Percentiles rank a stretch among this genome's conserved stretches.
phyloP scores from a whole-genome alignment of 2,797 vertebrate genomes.

The Acanthopagrus latus region DNA sequence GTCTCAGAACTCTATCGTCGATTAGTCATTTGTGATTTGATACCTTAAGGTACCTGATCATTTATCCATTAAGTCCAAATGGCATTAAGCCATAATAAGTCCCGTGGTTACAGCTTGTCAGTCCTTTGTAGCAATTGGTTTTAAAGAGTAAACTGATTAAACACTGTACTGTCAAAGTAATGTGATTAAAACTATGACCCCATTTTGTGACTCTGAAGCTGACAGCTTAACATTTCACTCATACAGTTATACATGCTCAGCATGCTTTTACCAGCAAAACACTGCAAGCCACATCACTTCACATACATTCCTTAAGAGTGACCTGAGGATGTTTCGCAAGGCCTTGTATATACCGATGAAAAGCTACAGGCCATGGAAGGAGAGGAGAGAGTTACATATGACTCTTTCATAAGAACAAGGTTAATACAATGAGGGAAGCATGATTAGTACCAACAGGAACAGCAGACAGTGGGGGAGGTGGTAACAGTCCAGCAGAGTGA shows the following conservation, averaged over 20 bases:
- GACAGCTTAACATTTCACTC: background rate
- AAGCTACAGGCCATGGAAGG: conserved; percentile 70
- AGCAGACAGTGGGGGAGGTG: too few species aligned
- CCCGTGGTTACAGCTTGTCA: background rate
- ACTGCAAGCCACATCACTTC: conserved; percentile 45
- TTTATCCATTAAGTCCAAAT: background rate
- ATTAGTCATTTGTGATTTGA: background rate
- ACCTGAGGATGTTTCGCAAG: conserved; percentile 81
- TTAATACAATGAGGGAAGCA: background rate
- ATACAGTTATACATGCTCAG: background rate
- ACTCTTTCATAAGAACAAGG: background rate
- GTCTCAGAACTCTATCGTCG: too few species aligned
- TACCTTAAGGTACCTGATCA: background rate
- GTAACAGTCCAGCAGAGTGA: background rate
- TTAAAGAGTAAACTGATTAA: background rate
- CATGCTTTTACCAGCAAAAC: conserved; percentile 56
- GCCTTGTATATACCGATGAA: conserved; percentile 82
- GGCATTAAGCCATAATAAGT: background rate
- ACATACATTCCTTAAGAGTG: conserved; percentile 84
- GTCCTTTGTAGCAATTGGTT: background rate
- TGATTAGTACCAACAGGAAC: background rate
- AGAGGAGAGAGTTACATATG: conserved; percentile 29
- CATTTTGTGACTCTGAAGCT: background rate
- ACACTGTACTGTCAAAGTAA: background rate
- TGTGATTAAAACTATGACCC: background rate